These are phyloP conservation scores for Brachystomella parvula DNA, from an alignment of 1,140 invertebrate species.

Conservation along the genomic window DNA sequence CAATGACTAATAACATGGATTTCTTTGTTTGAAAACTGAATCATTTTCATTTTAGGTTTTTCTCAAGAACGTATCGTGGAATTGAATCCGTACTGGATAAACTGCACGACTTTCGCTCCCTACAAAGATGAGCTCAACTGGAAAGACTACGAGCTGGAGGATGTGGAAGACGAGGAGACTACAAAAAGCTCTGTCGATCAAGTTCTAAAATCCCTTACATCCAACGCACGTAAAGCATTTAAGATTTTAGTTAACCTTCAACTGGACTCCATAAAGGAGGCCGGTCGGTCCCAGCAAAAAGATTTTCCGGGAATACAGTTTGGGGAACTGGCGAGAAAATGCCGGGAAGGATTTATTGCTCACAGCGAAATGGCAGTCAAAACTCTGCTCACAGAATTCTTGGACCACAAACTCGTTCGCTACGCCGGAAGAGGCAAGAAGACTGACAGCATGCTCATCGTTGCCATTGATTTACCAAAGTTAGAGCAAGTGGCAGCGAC, in stretches of 20 bases:
- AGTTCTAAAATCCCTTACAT: constrained; percentile 29
- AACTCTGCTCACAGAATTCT: constrained; percentile 28
- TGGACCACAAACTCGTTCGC: constrained; percentile 33
- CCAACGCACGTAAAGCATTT: constrained; percentile 33
- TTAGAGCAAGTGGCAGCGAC: too few species aligned
- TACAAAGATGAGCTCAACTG: constrained; percentile 24
- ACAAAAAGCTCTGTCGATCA: constrained; percentile 25
- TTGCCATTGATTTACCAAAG: neutral
- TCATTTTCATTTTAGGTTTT: neutral
- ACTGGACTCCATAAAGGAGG: constrained; percentile 20
- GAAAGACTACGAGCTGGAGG: constrained; percentile 9
- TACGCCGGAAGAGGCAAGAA: constrained; percentile 17
- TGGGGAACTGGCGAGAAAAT: constrained; percentile 19
- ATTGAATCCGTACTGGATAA: constrained; percentile 29
- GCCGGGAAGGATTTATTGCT: constrained; percentile 31
- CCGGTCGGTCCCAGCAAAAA: constrained; percentile 7
- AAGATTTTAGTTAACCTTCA: constrained; percentile 26
- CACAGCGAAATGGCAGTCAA: constrained; percentile 22
- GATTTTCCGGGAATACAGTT: constrained; percentile 30
- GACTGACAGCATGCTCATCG: constrained; percentile 3
- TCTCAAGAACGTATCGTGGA: constrained; percentile 21
- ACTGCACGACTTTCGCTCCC: constrained; percentile 24
- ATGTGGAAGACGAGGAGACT: constrained; percentile 11
- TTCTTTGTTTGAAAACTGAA: neutral
- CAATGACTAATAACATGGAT: too few species aligned